These are phyloP conservation scores for Lutraria lutraria DNA, from an alignment of 2,888 invertebrate genomes.

Conservation along the genomic window DNA sequence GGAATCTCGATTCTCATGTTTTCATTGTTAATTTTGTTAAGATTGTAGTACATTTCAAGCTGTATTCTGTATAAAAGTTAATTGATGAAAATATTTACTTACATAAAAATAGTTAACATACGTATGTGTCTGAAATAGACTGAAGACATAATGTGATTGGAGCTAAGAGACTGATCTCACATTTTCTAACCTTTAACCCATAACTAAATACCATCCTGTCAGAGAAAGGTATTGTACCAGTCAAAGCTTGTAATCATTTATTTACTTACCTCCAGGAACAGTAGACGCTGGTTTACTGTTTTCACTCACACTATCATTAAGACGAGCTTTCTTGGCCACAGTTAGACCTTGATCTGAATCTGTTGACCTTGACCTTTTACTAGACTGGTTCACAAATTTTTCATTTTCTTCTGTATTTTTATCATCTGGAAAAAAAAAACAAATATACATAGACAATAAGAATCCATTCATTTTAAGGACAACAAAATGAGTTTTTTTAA, in stretches of 20 bases:
- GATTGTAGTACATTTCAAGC: too few relatives aligned
- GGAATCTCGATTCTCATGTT: not conserved
- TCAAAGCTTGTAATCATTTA: not conserved
- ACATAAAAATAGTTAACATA: not conserved
- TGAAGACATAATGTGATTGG: too few relatives aligned
- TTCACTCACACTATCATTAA: constrained; percentile 52
- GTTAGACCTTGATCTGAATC: constrained; percentile 49
- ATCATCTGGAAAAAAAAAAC: not conserved
- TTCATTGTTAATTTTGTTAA: too few relatives aligned
- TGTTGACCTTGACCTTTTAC: constrained; percentile 63
- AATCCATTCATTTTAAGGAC: not conserved
- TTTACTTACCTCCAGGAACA: constrained; percentile 34
- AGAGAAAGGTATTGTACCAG: too few relatives aligned
- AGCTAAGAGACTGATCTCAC: too few relatives aligned
- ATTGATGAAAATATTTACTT: not conserved
- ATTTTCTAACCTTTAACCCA: too few relatives aligned
- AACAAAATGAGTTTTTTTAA: too few relatives aligned
- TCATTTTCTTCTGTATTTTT: not conserved
- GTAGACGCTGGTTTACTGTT: constrained; percentile 51
- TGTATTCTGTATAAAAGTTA: too few relatives aligned
- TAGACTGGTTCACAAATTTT: constrained; percentile 45
- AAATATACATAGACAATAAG: not conserved
- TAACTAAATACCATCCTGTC: too few relatives aligned
- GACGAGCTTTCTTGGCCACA: constrained; percentile 59
- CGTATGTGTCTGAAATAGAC: too few relatives aligned